A percentile compares a stretch with the other conserved stretches of the same genome.
These are phyloP conservation scores for Philypnodon macrostomus DNA, from an alignment of 2,797 vertebrate species.

Conservation along the genomic window DNA sequence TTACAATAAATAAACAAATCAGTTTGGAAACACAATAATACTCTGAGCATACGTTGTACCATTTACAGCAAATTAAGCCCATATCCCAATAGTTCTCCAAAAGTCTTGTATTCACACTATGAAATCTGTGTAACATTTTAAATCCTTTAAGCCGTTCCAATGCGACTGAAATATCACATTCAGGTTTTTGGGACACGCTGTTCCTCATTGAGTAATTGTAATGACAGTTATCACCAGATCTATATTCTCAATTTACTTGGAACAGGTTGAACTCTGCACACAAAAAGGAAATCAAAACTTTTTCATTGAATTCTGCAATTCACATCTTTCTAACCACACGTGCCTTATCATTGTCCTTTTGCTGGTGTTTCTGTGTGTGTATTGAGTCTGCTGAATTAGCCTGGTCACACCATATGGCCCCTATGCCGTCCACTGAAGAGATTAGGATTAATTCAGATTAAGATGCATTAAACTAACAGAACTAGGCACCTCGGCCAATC, in stretches of 20 bases:
- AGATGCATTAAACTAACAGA: constrained; percentile 71
- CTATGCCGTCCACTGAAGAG: constrained; percentile 61
- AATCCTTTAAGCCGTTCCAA: not conserved
- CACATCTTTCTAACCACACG: not conserved
- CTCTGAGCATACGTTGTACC: not conserved
- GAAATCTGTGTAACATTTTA: constrained; percentile 2
- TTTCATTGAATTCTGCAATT: constrained; percentile 8
- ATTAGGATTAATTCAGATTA: constrained; percentile 80
- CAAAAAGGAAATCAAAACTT: constrained; percentile 3
- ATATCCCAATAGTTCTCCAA: not conserved
- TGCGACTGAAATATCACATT: not conserved
- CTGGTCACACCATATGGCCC: constrained; percentile 69
- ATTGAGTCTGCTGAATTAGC: constrained; percentile 52
- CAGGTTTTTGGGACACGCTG: constrained; percentile 6
- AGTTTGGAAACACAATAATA: not conserved
- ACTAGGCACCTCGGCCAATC: constrained; percentile 51
- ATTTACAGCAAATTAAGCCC: not conserved
- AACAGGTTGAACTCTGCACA: constrained; percentile 6
- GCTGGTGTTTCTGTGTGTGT: constrained; percentile 20
- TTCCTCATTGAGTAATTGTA: constrained; percentile 2
- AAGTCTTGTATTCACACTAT: not conserved
- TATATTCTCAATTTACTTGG: constrained; percentile 1
- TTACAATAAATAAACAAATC: not conserved
- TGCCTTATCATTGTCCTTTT: not conserved
- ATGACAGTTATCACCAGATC: not conserved